Base-by-base conservation (phyloP, 2,888 invertebrate species). In the Pardosa pseudoannulata region DNA sequence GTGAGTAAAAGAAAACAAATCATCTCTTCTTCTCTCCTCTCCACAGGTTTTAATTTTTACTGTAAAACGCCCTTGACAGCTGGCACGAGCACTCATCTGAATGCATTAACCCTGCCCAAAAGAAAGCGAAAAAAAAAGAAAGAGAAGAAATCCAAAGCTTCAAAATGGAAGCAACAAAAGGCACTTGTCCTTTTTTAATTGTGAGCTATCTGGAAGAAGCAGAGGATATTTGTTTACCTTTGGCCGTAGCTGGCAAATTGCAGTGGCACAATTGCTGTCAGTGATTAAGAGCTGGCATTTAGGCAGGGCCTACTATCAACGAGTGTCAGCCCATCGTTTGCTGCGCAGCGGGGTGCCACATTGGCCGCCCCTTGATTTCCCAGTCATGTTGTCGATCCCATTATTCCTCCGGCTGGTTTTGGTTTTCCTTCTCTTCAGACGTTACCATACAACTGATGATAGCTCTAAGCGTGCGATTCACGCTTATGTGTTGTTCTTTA, bases 241-340 rank as follows among this genome's bases (percentile, higher is more conserved):
- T 41, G 62, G 80, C 50, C 32, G 3, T 31, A 67, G 67, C 31
- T 32, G 32, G 78, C 36, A 73, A 68, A 78, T 78, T 68, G 82
- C 64, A 67, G 56, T 36, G 41, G 78, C 27, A 65, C 39, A 41
- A 62, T 9, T 28, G 36, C 41, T 76, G 76, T 71, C 76, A 76
- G 73, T 68, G 83, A 85, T 85, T 85, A 85, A 78, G 70, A 56
- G 64, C 82, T 72, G 82, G 71, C 76, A 29, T 50, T 64, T 72
- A 76, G 64, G 70, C 76, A 71, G 65, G 65, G 76, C 83, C 67
- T 67, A 79, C 83, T 32, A 68, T 85, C 83, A 85, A 73, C 83
- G 67, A 67, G 68, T 85, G 83, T 85, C 83, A 85, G 78, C 19
- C 31, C 19, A 46, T 64, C 70, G 76, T 83, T 83, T 62, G 64